Evolutionary conservation across 2,113 vertebrate species (phyloP), one percentile per base, ranked within the genome.

Genomic region (Paralichthys olivaceus): DNA sequence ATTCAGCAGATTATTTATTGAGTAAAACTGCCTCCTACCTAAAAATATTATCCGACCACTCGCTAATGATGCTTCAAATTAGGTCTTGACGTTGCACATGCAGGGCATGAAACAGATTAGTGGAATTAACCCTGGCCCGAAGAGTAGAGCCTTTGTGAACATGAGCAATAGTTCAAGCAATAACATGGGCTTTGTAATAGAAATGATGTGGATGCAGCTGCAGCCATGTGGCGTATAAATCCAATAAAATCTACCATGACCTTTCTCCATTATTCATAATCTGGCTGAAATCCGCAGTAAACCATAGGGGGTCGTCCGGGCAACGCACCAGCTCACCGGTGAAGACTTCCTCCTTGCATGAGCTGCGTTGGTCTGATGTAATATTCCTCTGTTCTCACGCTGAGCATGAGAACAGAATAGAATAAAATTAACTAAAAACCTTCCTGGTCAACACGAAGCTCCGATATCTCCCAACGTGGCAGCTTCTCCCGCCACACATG

Each of bases 221-320:
- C 29, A 17, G 55, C 69, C 79, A 77, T 81, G 84, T 83, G 79
- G 54, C 17, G 45, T 69, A 68, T 69, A 84, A 89, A 85, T 84
- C 83, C 75, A 86, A 87, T 84, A 86, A 84, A 84, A 91, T 87
- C 75, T 67, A 81, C 68, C 75, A 28, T 86, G 85, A 88, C 88
- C 90, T 90, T 90, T 89, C 78, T 91, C 77, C 86, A 91, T 91
- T 89, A 90, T 93, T 93, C 84, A 89, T 90, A 85, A 90, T 84
- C 79, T 79, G 68, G 40, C 75, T 79, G 63, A 88, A 80, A 73
- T 83, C 74, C 0, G 45, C 89, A 77, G 65, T 77, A 87, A 90
- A 90, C 85, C 74, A 32, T 6, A 60, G 65, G 63, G 81, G 77
- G 87, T 83, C 28, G 28, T 49, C 63, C 53, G 69, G 26, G 45